phyloP scores from a whole-genome alignment of 2,797 vertebrate species.

The Eulemur rubriventer region DNA sequence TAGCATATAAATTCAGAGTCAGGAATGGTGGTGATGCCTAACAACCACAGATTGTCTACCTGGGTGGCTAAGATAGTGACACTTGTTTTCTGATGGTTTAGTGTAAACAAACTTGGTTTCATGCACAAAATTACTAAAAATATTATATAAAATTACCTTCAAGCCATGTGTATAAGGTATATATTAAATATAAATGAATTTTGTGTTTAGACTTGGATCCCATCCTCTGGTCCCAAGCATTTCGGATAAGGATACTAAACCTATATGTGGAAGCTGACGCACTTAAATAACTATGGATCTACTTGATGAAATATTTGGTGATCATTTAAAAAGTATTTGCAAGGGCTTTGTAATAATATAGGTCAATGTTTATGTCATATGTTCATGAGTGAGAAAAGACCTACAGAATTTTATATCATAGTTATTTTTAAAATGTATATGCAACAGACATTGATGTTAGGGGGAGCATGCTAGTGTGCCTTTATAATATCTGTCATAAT shows the following conservation, averaged over 20 bases:
- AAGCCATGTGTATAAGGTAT: neutral
- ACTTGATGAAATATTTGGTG: conserved; percentile 1
- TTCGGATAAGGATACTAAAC: neutral
- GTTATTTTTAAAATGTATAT: neutral
- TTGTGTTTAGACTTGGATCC: neutral
- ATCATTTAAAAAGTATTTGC: neutral
- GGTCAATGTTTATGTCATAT: neutral
- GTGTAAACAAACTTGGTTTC: neutral
- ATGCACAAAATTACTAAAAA: neutral
- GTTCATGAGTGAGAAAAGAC: neutral
- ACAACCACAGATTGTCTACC: neutral
- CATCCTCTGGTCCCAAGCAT: neutral
- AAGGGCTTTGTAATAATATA: neutral
- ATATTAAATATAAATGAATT: neutral
- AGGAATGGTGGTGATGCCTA: neutral
- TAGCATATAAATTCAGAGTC: neutral
- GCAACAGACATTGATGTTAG: neutral
- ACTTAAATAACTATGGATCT: neutral
- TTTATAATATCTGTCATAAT: neutral
- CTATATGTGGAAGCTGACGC: neutral
- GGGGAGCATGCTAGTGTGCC: neutral
- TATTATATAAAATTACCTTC: neutral
- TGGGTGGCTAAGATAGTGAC: neutral
- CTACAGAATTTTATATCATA: neutral
- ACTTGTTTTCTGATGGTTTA: neutral